phyloP scores from a whole-genome alignment of 2,888 invertebrate species.

The Trachelus iudaicus region DNA sequence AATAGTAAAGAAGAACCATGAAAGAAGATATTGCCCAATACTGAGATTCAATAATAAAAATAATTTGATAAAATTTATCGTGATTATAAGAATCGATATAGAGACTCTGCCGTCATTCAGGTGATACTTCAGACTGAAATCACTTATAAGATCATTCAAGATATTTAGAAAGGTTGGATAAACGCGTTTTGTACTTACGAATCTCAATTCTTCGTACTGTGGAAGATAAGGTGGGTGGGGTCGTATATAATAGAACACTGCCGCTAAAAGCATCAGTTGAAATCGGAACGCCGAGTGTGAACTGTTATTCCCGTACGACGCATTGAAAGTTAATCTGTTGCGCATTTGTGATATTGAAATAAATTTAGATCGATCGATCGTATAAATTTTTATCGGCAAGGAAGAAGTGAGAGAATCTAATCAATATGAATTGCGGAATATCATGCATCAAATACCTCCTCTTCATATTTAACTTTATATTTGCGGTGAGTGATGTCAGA shows the following conservation, averaged over 20 bases:
- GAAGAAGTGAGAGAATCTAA: neutral
- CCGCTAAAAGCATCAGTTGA: neutral
- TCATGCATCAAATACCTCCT: constrained; percentile 84
- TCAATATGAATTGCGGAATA: constrained; percentile 70
- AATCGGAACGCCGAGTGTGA: neutral
- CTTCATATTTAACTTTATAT: constrained; percentile 82
- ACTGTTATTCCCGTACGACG: neutral
- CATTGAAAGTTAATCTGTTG: neutral
- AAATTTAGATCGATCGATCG: neutral
- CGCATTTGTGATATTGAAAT: neutral
- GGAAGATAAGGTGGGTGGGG: constrained; percentile 1
- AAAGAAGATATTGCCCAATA: neutral
- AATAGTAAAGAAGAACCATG: neutral
- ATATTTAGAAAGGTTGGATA: neutral
- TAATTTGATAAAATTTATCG: neutral
- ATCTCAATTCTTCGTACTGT: neutral
- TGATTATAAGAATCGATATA: neutral
- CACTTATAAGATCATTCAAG: neutral
- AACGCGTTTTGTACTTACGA: neutral
- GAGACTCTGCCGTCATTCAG: neutral
- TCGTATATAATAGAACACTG: neutral
- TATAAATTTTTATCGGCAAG: neutral
- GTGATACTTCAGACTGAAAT: neutral
- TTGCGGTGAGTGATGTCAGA: constrained; percentile 75
- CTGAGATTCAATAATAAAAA: neutral